Evolutionary conservation across 2,113 vertebrate genomes (phyloP), one percentile per base, ranked within the genome.

Genomic region (Gymnorhina tibicen): DNA sequence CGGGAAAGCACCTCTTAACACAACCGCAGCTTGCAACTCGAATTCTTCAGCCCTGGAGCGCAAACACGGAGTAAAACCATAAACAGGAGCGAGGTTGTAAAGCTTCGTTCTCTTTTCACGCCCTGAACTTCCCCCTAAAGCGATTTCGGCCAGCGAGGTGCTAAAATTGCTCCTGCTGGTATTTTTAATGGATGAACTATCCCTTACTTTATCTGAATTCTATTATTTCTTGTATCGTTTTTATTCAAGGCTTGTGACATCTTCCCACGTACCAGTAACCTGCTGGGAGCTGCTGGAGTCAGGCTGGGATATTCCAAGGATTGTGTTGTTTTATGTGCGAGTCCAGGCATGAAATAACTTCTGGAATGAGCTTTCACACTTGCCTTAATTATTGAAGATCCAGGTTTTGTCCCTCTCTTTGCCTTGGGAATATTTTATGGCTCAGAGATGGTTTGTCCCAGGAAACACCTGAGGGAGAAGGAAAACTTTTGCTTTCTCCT

Each of bases 201-300:
- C 46, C 20, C 3, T 35, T 52, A 10, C 26, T 33, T 80, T 12
- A 39, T 3, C 20, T 46, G 20, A 16, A 28, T 32, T 42, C n/a
- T 24, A 4, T 37, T 66, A 5, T 47, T 64, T 15, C 26, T 76
- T 30, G 2, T 6, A 10, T 35, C 6, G 4, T 21, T 22, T 64
- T 47, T 18, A 16, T 47, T 76, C 23, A 33, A 37, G 44, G 7
- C 9, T 19, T 16, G 9, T 46, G 12, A 14, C 4, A 8, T 28
- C 3, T 39, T 68, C 56, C 33, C 9, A 2, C 4, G 32, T 16
- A 28, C 0, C 0, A 33, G 28, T 6, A 23, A 4, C 2, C 9
- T 9, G 30, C 12, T 76, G n/a, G 27, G 84, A 59, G 42, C 49
- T 92, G 30, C 30, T 75, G 67, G 11, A 39, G 8, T 23, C 32